phyloP scores from a whole-genome alignment of 2,888 invertebrate genomes.

The Andrena haemorrhoa region DNA sequence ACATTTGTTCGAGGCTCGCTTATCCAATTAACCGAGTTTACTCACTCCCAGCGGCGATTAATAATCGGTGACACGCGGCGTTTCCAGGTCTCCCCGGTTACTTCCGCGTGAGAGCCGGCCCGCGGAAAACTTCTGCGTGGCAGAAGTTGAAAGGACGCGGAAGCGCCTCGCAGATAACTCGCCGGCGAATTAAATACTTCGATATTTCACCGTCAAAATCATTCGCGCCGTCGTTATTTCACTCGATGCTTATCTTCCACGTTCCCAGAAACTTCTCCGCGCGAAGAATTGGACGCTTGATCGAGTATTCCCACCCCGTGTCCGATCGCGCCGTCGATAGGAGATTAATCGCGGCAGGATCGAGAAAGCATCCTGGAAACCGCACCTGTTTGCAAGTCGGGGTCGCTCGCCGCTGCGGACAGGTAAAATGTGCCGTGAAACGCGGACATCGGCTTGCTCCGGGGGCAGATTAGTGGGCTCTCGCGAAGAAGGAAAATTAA shows the following conservation, averaged over 20 bases:
- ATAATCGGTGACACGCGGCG: slow-evolving; percentile 30
- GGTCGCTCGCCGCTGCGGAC: not conserved
- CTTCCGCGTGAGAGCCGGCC: slow-evolving; percentile 45
- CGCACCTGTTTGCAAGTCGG: slow-evolving; percentile 10
- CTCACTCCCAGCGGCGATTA: slow-evolving; percentile 45
- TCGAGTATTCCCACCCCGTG: slow-evolving; percentile 2
- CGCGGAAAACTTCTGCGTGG: not conserved
- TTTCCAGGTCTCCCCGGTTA: slow-evolving; percentile 10
- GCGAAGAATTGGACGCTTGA: not conserved
- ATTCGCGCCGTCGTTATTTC: not conserved
- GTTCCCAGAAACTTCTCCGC: not conserved
- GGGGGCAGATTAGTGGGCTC: slow-evolving; percentile 36
- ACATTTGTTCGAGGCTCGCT: slow-evolving; percentile 18
- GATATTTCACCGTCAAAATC: slow-evolving; percentile 41
- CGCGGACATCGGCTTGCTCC: not conserved
- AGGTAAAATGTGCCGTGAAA: slow-evolving; percentile 24
- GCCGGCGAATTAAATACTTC: slow-evolving; percentile 24
- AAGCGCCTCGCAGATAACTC: not conserved
- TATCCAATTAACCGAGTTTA: slow-evolving; percentile 62
- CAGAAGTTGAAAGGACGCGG: slow-evolving; percentile 25
- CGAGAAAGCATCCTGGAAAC: not conserved
- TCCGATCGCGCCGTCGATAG: not conserved
- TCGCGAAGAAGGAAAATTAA: slow-evolving; percentile 67
- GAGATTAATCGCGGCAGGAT: slow-evolving; percentile 9
- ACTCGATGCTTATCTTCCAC: not conserved